Percentiles rank a stretch among this genome's conserved stretches.
Evolutionary conservation across 2,113 vertebrate species (phyloP).

Genomic region (Pterocles orientalis): DNA sequence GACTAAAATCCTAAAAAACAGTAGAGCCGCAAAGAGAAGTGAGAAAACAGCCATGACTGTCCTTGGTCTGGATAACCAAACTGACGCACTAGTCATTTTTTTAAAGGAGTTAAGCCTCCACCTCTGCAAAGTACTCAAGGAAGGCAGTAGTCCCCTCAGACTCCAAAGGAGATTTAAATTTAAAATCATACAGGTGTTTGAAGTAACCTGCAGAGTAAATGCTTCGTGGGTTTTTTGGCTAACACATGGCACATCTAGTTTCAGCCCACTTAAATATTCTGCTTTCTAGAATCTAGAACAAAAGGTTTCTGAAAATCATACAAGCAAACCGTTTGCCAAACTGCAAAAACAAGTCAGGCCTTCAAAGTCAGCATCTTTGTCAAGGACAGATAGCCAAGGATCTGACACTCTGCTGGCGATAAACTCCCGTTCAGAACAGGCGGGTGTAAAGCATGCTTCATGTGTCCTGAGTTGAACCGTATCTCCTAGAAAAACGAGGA

Average conservation of each 20-base stretch:
- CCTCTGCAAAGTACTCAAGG: background rate
- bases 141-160: background rate
- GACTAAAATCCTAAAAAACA: background rate
- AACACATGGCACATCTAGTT: background rate
- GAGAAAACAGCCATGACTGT: background rate
- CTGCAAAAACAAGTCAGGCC: background rate
- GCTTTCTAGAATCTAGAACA: background rate
- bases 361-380: background rate
- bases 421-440: background rate
- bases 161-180: background rate
- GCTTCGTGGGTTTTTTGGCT: background rate
- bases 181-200: background rate
- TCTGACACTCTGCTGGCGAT: background rate
- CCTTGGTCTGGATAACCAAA: background rate
- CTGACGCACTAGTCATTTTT: background rate
- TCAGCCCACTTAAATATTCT: background rate
- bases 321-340: background rate
- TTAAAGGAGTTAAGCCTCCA: background rate
- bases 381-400: background rate
- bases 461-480: background rate
- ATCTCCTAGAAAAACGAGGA: background rate
- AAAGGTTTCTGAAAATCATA: background rate
- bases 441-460: rapidly evolving
- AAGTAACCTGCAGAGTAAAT: background rate
- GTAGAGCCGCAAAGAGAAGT: background rate